Evolutionary conservation across 2,888 invertebrate species (phyloP), one percentile per base, ranked within the genome.

Genomic region (Tachina fera): DNA sequence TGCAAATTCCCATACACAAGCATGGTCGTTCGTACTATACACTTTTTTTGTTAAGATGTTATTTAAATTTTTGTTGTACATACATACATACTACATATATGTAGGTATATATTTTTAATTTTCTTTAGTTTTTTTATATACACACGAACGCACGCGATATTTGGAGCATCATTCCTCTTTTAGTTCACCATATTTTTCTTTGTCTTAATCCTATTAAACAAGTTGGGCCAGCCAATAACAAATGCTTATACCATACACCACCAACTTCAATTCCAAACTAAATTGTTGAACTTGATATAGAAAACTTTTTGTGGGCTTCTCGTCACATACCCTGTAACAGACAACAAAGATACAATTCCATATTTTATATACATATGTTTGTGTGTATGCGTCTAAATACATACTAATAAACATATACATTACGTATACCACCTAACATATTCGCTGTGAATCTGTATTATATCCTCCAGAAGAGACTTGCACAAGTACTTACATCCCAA

Each of bases 221-320:
- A 45, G 14, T 58, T 53, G n/a, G 16, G 19, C 43, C 45, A 22
- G 43, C 6, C 9, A 10, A 9, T 49, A 8, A 16, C 13, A 49
- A 63, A 22, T 65, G 4, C 4, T 31, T 31, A 31, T 31, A 65
- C 58, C 31, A 53, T 76, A 19, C 76, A 61, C 83, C 60, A 76
- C 63, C 70, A 86, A 86, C 79, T 86, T 72, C 79, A 83, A 22
- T 75, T 60, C 60, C 41, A 86, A 61, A 86, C 86, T 86, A 56
- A 86, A 82, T 65, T 70, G 63, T 60, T 83, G 74, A 83, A 86
- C 75, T 75, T 83, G 75, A 81, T 76, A 79, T 39, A 79, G 60
- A 83, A 79, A 79, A 76, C 77, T 78, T 72, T 81, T 86, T 71
- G 75, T 72, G 75, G 82, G 82, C 65, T 76, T 83, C 86, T 70